phyloP scores from a whole-genome alignment of 2,797 vertebrate genomes.

The Neoniphon sammara region DNA sequence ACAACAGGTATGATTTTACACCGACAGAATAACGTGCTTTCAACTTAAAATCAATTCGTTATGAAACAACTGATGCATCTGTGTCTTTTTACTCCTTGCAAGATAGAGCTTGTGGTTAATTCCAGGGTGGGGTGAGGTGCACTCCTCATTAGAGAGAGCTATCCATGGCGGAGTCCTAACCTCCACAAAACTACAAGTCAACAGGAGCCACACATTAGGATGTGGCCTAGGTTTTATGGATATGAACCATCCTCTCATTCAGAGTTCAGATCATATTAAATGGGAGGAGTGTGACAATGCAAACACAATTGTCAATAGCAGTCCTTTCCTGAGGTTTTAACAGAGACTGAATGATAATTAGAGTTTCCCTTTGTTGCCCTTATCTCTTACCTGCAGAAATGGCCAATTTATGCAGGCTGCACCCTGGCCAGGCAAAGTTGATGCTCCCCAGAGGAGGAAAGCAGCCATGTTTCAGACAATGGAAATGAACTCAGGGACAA shows the following conservation, averaged over 20 bases:
- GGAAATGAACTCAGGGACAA: constrained; percentile 77
- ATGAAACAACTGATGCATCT: constrained; percentile 63
- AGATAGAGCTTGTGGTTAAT: constrained; percentile 53
- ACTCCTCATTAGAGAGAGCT: constrained; percentile 70
- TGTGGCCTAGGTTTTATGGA: constrained; percentile 71
- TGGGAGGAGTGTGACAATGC: constrained; percentile 73
- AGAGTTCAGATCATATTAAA: constrained; percentile 77
- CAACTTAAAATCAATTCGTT: constrained; percentile 72
- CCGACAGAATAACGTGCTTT: constrained; percentile 57
- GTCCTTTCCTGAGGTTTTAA: constrained; percentile 78
- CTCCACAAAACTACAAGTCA: constrained; percentile 45
- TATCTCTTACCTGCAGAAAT: constrained; percentile 85
- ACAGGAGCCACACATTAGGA: constrained; percentile 53
- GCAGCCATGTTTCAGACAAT: constrained; percentile 80
- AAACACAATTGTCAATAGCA: constrained; percentile 75
- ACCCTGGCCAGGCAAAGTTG: constrained; percentile 80
- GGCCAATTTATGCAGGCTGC: constrained; percentile 80
- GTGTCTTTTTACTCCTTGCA: constrained; percentile 44
- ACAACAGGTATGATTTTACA: constrained; percentile 67
- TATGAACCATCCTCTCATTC: constrained; percentile 66
- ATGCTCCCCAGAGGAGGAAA: constrained; percentile 78
- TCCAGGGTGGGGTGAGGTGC: constrained; percentile 40
- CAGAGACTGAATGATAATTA: constrained; percentile 84
- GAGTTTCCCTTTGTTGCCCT: constrained; percentile 80
- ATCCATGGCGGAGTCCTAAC: constrained; percentile 59